These are phyloP conservation scores for Platyrinchus mystaceus DNA, from an alignment of 2,797 vertebrate species.

Conservation along the genomic window DNA sequence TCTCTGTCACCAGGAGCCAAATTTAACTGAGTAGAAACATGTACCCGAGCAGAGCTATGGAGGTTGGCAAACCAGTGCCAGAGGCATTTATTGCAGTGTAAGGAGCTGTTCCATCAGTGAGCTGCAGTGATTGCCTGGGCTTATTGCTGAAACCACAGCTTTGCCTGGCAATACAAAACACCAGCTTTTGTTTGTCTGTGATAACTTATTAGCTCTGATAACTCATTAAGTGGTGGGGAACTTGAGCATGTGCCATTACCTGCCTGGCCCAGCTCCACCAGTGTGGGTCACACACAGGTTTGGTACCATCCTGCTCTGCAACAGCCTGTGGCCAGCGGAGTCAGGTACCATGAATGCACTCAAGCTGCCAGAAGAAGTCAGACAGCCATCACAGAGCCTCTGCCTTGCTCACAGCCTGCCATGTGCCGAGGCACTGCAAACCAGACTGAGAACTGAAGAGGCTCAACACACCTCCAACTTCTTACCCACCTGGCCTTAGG, in stretches of 20 bases:
- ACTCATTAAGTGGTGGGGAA: neutral
- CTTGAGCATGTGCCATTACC: accelerated
- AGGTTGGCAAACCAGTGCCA: neutral
- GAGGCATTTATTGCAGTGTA: neutral
- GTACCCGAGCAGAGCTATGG: neutral
- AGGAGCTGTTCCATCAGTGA: neutral
- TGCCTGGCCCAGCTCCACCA: neutral
- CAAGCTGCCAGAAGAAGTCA: neutral
- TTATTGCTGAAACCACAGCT: constrained; percentile 37
- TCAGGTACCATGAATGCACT: neutral
- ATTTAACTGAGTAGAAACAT: neutral
- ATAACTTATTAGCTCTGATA: constrained; percentile 2
- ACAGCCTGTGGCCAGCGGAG: accelerated
- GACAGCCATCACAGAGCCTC: accelerated
- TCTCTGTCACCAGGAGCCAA: neutral
- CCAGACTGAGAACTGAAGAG: neutral
- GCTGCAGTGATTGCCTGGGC: constrained; percentile 41
- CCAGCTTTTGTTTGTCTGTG: neutral
- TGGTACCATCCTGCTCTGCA: neutral
- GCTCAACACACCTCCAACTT: neutral
- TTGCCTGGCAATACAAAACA: neutral
- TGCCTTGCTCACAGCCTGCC: neutral
- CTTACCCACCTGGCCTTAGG: neutral
- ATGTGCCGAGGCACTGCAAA: neutral
- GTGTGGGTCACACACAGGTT: accelerated